A percentile compares a stretch with the other conserved stretches of the same genome.
Evolutionary conservation across 2,888 invertebrate species (phyloP).

Genomic region (Lithophane semibrunnea): DNA sequence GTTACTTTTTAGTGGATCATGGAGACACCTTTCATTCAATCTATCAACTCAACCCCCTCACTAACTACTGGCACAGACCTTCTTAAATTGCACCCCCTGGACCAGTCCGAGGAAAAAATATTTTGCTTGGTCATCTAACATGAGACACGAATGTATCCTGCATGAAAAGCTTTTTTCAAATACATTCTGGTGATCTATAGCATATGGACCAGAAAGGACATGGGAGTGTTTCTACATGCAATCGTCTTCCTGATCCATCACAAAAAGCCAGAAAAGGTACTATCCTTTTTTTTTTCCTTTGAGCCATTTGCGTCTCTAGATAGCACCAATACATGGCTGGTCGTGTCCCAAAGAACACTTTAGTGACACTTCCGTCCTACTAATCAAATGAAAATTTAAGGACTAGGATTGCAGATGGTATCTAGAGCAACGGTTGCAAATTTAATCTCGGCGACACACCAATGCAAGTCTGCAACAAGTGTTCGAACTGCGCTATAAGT

Average conservation of each 20-base stretch:
- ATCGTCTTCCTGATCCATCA: background rate
- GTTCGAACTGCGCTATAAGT: constrained; percentile 81
- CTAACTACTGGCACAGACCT: background rate
- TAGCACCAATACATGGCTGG: background rate
- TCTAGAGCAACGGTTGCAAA: constrained; percentile 58
- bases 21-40: background rate
- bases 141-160: background rate
- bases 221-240: too few relatives aligned
- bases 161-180: background rate
- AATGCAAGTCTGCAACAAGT: constrained; percentile 63
- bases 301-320: background rate
- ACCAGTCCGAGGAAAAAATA: background rate
- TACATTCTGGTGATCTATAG: background rate
- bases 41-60: background rate
- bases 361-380: constrained; percentile 11
- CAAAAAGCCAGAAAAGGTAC: background rate
- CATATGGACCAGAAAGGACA: background rate
- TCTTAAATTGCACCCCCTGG: background rate
- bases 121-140: background rate
- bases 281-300: background rate
- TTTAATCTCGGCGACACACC: constrained; percentile 62
- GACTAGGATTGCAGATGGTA: constrained; percentile 58
- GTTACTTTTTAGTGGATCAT: background rate
- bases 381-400: constrained; percentile 54
- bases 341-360: constrained; percentile 11